Percentiles rank a stretch among this genome's conserved stretches.
Conservation (phyloP, 2,888 invertebrate species). For the Oscheius myriophilus region DNA sequence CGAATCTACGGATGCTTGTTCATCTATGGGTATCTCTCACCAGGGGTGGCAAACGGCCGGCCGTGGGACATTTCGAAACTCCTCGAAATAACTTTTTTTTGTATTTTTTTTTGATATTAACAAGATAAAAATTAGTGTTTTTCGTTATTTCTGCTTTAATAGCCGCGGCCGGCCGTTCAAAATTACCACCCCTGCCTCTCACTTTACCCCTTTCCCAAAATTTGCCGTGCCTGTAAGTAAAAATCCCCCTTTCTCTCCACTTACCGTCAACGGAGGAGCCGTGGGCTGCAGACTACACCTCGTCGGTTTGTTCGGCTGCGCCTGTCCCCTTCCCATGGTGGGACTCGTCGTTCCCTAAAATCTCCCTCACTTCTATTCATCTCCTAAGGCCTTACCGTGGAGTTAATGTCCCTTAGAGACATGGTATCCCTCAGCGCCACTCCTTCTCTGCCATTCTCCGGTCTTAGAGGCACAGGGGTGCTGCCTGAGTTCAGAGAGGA, state of each 20-base stretch:
- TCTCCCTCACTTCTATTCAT: background rate
- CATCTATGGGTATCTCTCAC: too few species aligned
- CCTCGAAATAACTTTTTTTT: too few species aligned
- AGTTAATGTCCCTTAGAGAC: constrained; percentile 45
- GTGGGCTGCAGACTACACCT: constrained; percentile 45
- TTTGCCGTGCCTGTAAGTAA: background rate
- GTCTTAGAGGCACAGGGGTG: constrained; percentile 38
- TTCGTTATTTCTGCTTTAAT: too few species aligned
- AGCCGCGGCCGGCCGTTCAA: too few species aligned
- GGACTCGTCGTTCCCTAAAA: constrained; percentile 13
- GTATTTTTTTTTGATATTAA: too few species aligned
- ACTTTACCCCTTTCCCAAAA: too few species aligned
- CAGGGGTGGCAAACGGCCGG: too few species aligned
- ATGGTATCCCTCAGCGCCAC: constrained; percentile 44
- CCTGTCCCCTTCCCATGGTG: constrained; percentile 40
- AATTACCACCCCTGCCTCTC: too few species aligned
- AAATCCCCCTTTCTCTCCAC: background rate
- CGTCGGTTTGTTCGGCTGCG: constrained; percentile 36
- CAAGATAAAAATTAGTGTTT: too few species aligned
- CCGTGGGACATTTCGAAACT: too few species aligned
- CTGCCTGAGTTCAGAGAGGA: constrained; percentile 11
- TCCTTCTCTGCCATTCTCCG: constrained; percentile 40
- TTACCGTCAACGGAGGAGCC: constrained; percentile 51
- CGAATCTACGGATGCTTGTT: too few species aligned
- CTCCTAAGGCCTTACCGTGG: constrained; percentile 15